Evolutionary conservation across 2,113 vertebrate species (phyloP).

Genomic region (Diphyllodes magnificus): DNA sequence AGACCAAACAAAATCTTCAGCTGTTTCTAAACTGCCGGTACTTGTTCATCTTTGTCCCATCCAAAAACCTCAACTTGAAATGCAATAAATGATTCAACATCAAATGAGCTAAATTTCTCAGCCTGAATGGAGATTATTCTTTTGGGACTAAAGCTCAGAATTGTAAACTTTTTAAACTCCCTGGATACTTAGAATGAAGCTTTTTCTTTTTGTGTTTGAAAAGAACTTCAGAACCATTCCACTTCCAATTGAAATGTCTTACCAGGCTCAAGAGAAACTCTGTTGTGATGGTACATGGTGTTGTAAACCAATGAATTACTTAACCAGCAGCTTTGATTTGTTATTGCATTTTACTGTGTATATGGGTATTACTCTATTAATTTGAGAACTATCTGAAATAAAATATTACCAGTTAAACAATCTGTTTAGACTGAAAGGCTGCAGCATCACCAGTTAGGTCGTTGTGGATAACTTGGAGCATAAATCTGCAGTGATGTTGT

Average conservation of each 20-base stretch:
- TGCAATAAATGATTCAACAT: not conserved
- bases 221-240: conserved; percentile 29
- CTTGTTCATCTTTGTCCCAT: not conserved
- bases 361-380: not conserved
- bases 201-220: conserved; percentile 47
- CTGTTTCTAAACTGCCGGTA: not conserved
- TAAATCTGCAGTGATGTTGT: not conserved
- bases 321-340: not conserved
- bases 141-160: conserved; percentile 4
- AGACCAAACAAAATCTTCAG: not conserved
- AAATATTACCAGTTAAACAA: not conserved
- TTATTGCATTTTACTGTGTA: not conserved
- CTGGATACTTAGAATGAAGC: not conserved
- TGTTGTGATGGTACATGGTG: not conserved
- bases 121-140: not conserved
- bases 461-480: not conserved
- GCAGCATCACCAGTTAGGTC: not conserved
- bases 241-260: conserved; percentile 15
- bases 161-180: not conserved
- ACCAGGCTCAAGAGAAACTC: not conserved
- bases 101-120: conserved; percentile 8
- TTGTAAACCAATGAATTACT: not conserved
- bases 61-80: not conserved
- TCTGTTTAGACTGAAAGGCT: not conserved
- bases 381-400: not conserved